Evolutionary conservation across 2,113 vertebrate genomes (phyloP).

Genomic region (Pholis gunnellus): DNA sequence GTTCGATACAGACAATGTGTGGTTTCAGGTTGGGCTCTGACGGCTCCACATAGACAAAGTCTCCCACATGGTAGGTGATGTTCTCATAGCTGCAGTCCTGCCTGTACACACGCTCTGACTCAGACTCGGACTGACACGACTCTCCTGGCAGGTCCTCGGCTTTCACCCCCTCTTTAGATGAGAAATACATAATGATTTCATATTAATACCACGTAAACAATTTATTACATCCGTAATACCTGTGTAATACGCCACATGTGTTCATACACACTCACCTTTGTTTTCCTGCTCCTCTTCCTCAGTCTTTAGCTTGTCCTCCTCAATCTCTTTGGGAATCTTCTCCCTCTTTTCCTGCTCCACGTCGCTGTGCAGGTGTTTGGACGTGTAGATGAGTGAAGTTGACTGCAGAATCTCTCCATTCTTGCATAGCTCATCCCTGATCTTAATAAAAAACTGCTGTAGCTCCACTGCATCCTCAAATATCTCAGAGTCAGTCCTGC

Average conservation of each 20-base stretch:
- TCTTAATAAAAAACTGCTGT: slow-evolving; percentile 98
- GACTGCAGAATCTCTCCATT: slow-evolving; percentile 97
- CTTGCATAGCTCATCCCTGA: slow-evolving; percentile 98
- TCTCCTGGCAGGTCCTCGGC: slow-evolving; percentile 86
- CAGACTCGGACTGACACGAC: slow-evolving; percentile 86
- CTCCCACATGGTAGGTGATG: slow-evolving; percentile 94
- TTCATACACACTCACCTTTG: slow-evolving; percentile 83
- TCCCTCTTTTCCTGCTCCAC: slow-evolving; percentile 98
- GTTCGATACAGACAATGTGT: slow-evolving; percentile 97
- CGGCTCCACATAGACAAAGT: slow-evolving; percentile 96
- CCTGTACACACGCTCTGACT: slow-evolving; percentile 89
- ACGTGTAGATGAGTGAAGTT: slow-evolving; percentile 93
- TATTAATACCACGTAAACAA: neutral
- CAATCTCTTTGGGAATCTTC: slow-evolving; percentile 96
- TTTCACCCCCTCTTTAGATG: slow-evolving; percentile 87
- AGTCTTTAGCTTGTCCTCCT: slow-evolving; percentile 94
- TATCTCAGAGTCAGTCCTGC: slow-evolving; percentile 97
- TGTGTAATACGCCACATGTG: neutral
- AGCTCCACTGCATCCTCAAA: slow-evolving; percentile 97
- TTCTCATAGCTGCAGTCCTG: slow-evolving; percentile 97
- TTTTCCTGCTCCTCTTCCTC: slow-evolving; percentile 86
- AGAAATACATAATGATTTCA: neutral
- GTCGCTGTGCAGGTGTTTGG: slow-evolving; percentile 94
- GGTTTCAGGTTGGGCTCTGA: slow-evolving; percentile 91
- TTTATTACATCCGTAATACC: neutral